Conservation (phyloP, 2,113 vertebrate genomes). For the Pseudorhombus dupliciocellatus region DNA sequence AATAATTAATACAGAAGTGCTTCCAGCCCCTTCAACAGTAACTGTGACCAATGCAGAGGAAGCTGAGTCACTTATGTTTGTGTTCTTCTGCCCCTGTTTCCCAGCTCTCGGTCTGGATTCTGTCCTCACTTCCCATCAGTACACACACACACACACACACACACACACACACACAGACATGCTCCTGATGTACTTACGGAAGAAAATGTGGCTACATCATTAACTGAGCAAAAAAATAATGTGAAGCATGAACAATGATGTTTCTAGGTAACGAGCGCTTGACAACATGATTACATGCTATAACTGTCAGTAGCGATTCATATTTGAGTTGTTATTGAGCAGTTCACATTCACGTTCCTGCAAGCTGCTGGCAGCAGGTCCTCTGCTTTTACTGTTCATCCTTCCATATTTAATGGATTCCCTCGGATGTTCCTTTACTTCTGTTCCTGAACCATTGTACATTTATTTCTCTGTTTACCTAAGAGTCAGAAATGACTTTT, state of each 20-base stretch:
- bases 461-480: too few relatives aligned
- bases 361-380: slow-evolving; percentile 25
- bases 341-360: slow-evolving; percentile 44
- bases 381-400: not conserved
- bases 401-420: slow-evolving; percentile 22
- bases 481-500: too few relatives aligned
- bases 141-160: slow-evolving; percentile 10
- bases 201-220: slow-evolving; percentile 7
- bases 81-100: slow-evolving; percentile 36
- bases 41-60: slow-evolving; percentile 8
- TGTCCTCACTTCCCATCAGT: slow-evolving; percentile 46
- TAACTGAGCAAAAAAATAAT: slow-evolving; percentile 21
- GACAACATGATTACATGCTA: slow-evolving; percentile 45
- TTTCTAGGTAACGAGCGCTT: slow-evolving; percentile 50
- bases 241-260: slow-evolving; percentile 33
- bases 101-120: slow-evolving; percentile 27
- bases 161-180: slow-evolving; percentile 9
- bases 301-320: slow-evolving; percentile 46
- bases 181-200: too few relatives aligned
- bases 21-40: slow-evolving; percentile 19
- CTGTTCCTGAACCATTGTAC: not conserved
- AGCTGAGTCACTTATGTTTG: slow-evolving; percentile 48
- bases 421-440: not conserved
- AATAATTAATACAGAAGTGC: not conserved
- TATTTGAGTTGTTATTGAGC: slow-evolving; percentile 53